Conservation (phyloP, 2,888 invertebrate species). For the Nomada goodeniana region DNA sequence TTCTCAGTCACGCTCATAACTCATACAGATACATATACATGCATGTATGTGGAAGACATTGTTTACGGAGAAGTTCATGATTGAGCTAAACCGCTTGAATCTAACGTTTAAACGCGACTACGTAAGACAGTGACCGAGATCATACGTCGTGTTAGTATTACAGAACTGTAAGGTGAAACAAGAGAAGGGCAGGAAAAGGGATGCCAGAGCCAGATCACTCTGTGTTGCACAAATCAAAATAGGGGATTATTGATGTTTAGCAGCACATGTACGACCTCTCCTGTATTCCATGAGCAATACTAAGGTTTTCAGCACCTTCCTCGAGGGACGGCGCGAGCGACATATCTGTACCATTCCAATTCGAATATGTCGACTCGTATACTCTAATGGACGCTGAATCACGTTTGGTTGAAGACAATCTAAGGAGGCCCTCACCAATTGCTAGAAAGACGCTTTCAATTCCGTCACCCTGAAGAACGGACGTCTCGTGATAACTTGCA, state of each 20-base stretch:
- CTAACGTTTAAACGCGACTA: too few species aligned
- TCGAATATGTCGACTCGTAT: conserved; percentile 84
- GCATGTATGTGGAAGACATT: neutral
- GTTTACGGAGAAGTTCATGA: too few species aligned
- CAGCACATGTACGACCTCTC: conserved; percentile 88
- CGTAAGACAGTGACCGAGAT: too few species aligned
- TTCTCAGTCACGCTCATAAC: too few species aligned
- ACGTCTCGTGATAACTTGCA: conserved; percentile 94
- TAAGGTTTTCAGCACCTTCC: conserved; percentile 85
- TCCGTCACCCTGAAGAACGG: conserved; percentile 91
- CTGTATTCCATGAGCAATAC: conserved; percentile 89
- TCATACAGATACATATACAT: too few species aligned
- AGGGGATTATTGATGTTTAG: conserved; percentile 73
- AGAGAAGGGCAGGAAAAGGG: too few species aligned
- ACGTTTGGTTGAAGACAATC: conserved; percentile 83
- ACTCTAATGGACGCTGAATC: conserved; percentile 84
- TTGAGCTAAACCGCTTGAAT: too few species aligned
- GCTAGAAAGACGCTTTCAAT: conserved; percentile 90
- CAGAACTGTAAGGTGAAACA: too few species aligned
- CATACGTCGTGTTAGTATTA: too few species aligned
- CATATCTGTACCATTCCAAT: conserved; percentile 73
- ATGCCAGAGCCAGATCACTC: neutral
- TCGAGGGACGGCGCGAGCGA: conserved; percentile 79
- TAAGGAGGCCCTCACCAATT: conserved; percentile 88
- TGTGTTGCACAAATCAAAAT: neutral